Base-by-base conservation (phyloP, 2,113 vertebrate genomes). In the Vimba vimba region DNA sequence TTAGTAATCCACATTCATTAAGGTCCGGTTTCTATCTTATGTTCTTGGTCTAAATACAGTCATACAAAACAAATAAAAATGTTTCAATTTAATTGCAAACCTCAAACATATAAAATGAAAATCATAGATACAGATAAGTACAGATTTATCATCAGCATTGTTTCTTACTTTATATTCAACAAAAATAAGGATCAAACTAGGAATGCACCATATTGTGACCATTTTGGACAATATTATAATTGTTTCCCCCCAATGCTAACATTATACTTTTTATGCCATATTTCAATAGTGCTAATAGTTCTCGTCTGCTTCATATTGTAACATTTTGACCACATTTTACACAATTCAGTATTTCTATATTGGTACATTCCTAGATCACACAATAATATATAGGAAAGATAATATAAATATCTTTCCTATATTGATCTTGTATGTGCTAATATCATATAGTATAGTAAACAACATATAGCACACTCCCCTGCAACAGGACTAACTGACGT, bases 1-100 rank as follows among this genome's bases (percentile, higher is more conserved):
- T 76, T 27, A 47, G 27, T 30, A 4, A 52, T 52, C n/a, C 74
- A 76, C 13, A 21, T 19, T 81, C 15, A 19, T 3, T 23, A 62
- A 39, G 12, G 50, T 13, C 62, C 13, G 27, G 15, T 2, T 9
- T 30, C 9, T 59, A 30, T 11, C 19, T 52, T 4, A 19, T 50
- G 3, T 11, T 81, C 15, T 33, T 36, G 6, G 73, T 57, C 43
- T 21, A 66, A 15, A 12, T n/a, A 52, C 17, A 82, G 19, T 43
- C 59, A 76, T 8, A 83, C 83, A 57, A 71, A 78, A 84, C 84
- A 92, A 93, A 94, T 96, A 95, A 94, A 96, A 95, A 97, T 96
- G 96, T 92, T 94, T 96, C 95, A 96, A 95, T 96, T 96, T 96
- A 96, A 95, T 95, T 95, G 95, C 95, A 95, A 96, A 96, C 95